Evolutionary conservation across 2,113 vertebrate species (phyloP), one percentile per base, ranked within the genome.

Genomic region (Tachysurus vachellii): DNA sequence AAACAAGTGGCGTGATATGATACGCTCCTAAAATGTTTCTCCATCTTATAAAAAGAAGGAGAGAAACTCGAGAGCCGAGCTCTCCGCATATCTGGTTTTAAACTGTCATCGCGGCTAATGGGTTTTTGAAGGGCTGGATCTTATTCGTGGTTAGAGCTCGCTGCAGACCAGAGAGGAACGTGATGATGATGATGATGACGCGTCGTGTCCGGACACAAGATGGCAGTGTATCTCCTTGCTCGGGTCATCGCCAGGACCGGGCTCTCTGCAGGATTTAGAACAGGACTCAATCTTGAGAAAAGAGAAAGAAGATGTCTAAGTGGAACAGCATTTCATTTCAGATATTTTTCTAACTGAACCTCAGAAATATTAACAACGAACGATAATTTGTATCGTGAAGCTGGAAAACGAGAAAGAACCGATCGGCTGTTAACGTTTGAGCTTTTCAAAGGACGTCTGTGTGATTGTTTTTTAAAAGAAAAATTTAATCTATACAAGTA

Each of bases 221-320:
- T 95, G 95, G 95, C 94, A 95, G 93, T 95, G 93, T 95, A 91
- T 91, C 88, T 73, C 95, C 91, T 95, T 85, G 85, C 91, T 95
- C 86, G 85, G 87, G 89, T 93, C 68, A n/a, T 87, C 64, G 31
- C 81, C 57, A 84, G 81, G 89, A 61, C 83, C 19, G 86, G 80
- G 66, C n/a, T 82, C 59, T 88, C 88, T 90, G 66, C 77, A 83
- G 89, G 88, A 83, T 89, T 89, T 85, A 21, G 19, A 90, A 91
- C 82, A 70, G 75, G 88, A 83, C 89, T 90, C 47, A 2, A 7
- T 91, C 84, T 91, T 85, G 10, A 53, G 92, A 89, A 11, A 53
- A 92, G 90, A 90, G 86, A 93, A 93, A 89, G 82, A 84, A 90
- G 61, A 70, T 85, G 76, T 85, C 84, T 89, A 89, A 89, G 88